Evolutionary conservation across 2,113 vertebrate genomes (phyloP), one percentile per base, ranked within the genome.

Genomic region (Harpagus bidentatus): DNA sequence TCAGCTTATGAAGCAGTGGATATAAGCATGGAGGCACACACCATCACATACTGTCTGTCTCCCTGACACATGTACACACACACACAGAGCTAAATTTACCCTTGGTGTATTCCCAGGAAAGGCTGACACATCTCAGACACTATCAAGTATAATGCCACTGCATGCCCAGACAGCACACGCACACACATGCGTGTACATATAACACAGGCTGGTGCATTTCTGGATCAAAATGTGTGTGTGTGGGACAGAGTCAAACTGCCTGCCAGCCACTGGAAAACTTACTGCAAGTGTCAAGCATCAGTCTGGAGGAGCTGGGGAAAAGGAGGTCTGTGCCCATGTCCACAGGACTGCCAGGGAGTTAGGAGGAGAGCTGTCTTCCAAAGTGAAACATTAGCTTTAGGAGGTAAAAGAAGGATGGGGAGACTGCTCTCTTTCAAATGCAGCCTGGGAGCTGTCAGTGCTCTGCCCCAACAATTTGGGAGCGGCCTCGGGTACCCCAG

Each of bases 221-320:
- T 40, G 12, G 8, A 42, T 9, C 9, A 29, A 43, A 65, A 42
- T 0, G 0, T 6, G 17, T 5, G 1, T 6, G 26, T 6, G 52
- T 12, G 43, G 50, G 23, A 36, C 3, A 17, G 78, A 36, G 38
- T 7, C 79, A 48, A 19, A 38, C 10, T 4, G 2, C 45, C 63
- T 17, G 16, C 25, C 48, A 29, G 38, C 13, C 40, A 11, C n/a
- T 16, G 56, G 40, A 45, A 50, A 66, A n/a, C 26, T 13, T 13
- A 2, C 42, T 31, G 29, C 26, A 2, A 17, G 58, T 2, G 31
- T 42, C 59, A 34, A 11, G 12, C 21, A 4, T 19, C 11, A 4
- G 4, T 36, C 19, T 13, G 45, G 65, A 32, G 58, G 63, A 25
- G 45, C 58, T 55, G 45, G 40, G 26, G 11, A 29, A 31, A 36